Evolutionary conservation across 2,113 vertebrate genomes (phyloP).

Genomic region (Lampris incognitus): DNA sequence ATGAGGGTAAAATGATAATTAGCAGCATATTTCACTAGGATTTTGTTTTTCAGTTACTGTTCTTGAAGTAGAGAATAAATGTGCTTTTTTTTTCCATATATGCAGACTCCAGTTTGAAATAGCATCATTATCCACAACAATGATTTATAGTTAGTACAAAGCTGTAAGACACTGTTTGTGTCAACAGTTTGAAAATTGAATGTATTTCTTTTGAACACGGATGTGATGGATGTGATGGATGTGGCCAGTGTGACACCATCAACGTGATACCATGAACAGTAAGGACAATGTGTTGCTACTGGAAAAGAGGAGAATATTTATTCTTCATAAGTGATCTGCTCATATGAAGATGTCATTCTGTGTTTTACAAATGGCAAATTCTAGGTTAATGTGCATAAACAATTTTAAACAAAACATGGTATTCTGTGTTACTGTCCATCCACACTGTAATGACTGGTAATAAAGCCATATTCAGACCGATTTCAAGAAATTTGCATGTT

Average conservation of each 20-base stretch:
- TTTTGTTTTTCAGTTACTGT: not conserved
- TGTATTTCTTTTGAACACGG: no score
- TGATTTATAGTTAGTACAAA: no score
- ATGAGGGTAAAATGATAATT: no score
- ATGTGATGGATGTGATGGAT: not conserved
- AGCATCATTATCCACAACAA: no score
- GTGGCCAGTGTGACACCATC: not conserved
- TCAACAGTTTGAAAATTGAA: no score
- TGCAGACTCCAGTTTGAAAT: no score
- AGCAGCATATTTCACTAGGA: no score
- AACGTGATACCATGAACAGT: not conserved
- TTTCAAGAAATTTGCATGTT: no score
- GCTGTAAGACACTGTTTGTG: not conserved
- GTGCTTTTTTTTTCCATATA: no score
- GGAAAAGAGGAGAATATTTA: slow-evolving; percentile 12
- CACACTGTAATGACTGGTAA: no score
- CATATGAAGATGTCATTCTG: slow-evolving; percentile 19
- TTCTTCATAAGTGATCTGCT: slow-evolving; percentile 28
- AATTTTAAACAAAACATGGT: not conserved
- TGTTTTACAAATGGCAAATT: slow-evolving; percentile 31
- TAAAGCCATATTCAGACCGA: no score
- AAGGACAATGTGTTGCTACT: not conserved
- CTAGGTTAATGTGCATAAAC: slow-evolving; percentile 54
- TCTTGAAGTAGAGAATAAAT: not conserved
- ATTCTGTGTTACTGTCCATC: not conserved